A percentile compares a stretch with the other conserved stretches of the same genome.
Conservation (phyloP, 1,140 invertebrate genomes). For the Teleogryllus occipitalis region DNA sequence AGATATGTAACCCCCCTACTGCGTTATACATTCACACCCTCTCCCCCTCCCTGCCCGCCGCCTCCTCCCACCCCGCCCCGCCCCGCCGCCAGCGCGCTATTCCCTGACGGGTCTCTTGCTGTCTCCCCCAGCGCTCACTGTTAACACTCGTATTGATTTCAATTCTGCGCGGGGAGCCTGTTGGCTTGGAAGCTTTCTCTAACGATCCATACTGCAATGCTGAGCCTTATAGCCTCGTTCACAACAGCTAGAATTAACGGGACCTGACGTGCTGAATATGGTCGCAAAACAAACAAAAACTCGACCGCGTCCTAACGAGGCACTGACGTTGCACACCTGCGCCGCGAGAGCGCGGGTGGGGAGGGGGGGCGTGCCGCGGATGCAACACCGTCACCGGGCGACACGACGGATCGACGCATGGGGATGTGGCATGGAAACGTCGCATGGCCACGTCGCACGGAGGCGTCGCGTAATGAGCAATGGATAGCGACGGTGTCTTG, state of each 20-base stretch:
- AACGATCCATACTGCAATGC: not conserved
- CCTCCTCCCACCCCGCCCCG: too few relatives aligned
- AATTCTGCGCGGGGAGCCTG: not conserved
- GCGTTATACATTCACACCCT: not conserved
- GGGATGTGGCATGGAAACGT: too few relatives aligned
- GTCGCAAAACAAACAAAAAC: not conserved
- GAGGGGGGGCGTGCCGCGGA: too few relatives aligned
- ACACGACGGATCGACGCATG: too few relatives aligned
- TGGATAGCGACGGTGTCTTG: too few relatives aligned
- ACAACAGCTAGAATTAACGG: not conserved
- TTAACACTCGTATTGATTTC: slow-evolving; percentile 1
- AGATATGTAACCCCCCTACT: not conserved
- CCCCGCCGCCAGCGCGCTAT: not conserved
- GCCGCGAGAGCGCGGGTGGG: not conserved
- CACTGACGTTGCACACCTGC: not conserved
- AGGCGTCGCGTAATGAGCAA: too few relatives aligned
- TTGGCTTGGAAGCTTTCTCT: slow-evolving; percentile 3
- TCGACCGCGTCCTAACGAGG: not conserved
- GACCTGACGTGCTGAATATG: not conserved
- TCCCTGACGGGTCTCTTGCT: not conserved
- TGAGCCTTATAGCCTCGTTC: not conserved
- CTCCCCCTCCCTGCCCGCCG: not conserved
- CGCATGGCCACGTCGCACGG: too few relatives aligned
- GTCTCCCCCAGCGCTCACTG: not conserved
- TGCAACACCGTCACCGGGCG: too few relatives aligned